Percentiles rank a stretch among this genome's conserved stretches.
phyloP scores from a whole-genome alignment of 2,797 vertebrate species.

The Gouania willdenowi region DNA sequence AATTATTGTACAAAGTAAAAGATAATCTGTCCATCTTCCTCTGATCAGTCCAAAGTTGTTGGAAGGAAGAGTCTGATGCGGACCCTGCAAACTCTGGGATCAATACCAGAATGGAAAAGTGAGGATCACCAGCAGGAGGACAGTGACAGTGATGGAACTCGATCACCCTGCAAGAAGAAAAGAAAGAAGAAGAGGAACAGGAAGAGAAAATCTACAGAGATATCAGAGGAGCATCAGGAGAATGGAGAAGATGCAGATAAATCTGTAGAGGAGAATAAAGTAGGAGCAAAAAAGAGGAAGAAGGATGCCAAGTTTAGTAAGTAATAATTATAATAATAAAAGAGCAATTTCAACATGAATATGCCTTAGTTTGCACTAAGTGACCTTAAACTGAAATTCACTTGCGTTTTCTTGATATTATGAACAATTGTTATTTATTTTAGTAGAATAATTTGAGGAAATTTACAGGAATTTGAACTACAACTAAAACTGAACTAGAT shows the following conservation, averaged over 20 bases:
- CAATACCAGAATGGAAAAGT: slow-evolving; percentile 64
- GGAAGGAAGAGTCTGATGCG: slow-evolving; percentile 72
- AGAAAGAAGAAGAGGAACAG: slow-evolving; percentile 66
- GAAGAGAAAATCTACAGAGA: slow-evolving; percentile 38
- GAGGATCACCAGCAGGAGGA: slow-evolving; percentile 17
- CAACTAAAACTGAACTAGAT: no score
- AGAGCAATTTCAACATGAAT: no score
- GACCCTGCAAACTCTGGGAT: slow-evolving; percentile 72
- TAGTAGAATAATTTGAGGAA: no score
- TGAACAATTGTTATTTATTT: no score
- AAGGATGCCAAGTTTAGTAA: slow-evolving; percentile 43
- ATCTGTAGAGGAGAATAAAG: slow-evolving; percentile 9
- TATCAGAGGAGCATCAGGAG: slow-evolving; percentile 23
- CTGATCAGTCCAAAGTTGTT: slow-evolving; percentile 43
- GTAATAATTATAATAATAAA: no score
- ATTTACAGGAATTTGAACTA: no score
- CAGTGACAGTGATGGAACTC: slow-evolving; percentile 60
- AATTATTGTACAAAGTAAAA: not conserved
- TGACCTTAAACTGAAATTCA: no score
- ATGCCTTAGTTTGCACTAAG: no score
- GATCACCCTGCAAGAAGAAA: slow-evolving; percentile 28
- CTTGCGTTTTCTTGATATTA: no score
- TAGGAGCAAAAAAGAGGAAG: slow-evolving; percentile 33
- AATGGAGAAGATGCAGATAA: slow-evolving; percentile 1
- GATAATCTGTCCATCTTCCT: no score